Evolutionary conservation across 2,113 vertebrate genomes (phyloP), one percentile per base, ranked within the genome.

Genomic region (Datnioides undecimradiatus): DNA sequence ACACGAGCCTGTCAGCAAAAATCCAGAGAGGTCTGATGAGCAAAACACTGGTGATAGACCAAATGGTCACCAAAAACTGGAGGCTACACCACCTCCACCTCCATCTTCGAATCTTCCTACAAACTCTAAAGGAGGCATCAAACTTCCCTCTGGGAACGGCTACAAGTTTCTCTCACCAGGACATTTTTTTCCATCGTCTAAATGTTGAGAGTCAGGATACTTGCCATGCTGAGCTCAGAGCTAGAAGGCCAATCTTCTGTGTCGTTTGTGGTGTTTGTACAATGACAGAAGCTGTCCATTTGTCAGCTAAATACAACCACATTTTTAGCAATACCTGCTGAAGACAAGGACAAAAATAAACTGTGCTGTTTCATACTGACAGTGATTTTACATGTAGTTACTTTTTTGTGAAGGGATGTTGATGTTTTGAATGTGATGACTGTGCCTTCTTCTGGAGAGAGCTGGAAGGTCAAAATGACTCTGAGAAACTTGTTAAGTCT

Each of bases 141-240:
- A 95, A 90, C 94, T 97, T 78, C 95, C 96, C 0, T 93, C 96
- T 12, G 97, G 95, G 71, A 98, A 98, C 0, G 96, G 97, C 45
- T 98, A 97, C 90, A 99, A 96, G 85, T 97, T 98, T 71, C 88
- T 97, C 76, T 97, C 97, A 45, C 94, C 97, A 0, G 97, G 97
- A 80, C 95, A 96, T 73, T 97, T 99, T 80, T 98, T 98, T 76
- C 98, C 97, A 33, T 98, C 98, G 17, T 99, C 98, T 65, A 99
- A 99, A 91, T 99, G 98, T 85, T 99, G 90, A 93, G 74, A 36
- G 57, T 66, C 49, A 59, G 27, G 52, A 46, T 14, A 10, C 57
- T 72, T 52, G 16, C 27, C 66, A 13, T 17, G 63, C 23, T 70
- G 68, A 66, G 23, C 52, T 6, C 49, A 16, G 31, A n/a, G n/a